phyloP scores from a whole-genome alignment of 2,888 invertebrate species.

The Pheosia gnoma region DNA sequence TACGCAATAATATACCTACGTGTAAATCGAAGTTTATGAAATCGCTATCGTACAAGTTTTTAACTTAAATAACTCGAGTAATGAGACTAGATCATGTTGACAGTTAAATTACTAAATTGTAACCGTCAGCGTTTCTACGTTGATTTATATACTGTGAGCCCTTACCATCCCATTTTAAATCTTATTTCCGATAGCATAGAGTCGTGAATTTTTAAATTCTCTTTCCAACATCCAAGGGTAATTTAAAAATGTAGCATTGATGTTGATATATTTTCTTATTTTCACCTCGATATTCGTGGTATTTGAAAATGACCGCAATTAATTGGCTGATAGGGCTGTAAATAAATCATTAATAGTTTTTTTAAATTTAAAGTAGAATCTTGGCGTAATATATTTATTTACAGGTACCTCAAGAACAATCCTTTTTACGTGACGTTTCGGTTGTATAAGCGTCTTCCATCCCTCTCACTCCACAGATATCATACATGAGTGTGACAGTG shows the following conservation, averaged over 20 bases:
- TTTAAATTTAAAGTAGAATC: neutral
- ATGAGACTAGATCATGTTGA: slow-evolving; percentile 71
- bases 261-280: slow-evolving; percentile 62
- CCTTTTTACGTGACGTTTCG: no score
- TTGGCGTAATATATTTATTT: neutral
- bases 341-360: slow-evolving; percentile 31
- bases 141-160: slow-evolving; percentile 53
- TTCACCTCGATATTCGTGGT: slow-evolving; percentile 48
- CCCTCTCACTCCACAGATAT: no score
- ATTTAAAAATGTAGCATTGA: slow-evolving; percentile 57
- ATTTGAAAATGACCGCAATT: slow-evolving; percentile 52
- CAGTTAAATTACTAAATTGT: slow-evolving; percentile 75
- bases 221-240: slow-evolving; percentile 21
- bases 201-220: slow-evolving; percentile 10
- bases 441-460: no score
- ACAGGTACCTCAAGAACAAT: no score
- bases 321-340: slow-evolving; percentile 43
- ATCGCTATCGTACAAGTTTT: slow-evolving; percentile 11
- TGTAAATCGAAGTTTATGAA: neutral
- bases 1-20: neutral
- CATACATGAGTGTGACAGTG: no score
- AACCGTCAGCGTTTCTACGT: slow-evolving; percentile 62
- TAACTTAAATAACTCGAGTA: slow-evolving; percentile 38
- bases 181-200: slow-evolving; percentile 6
- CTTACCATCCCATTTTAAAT: slow-evolving; percentile 19